Percentiles rank a stretch among this genome's conserved stretches.
Conservation (phyloP, 2,888 invertebrate species). For the Panopea generosa region DNA sequence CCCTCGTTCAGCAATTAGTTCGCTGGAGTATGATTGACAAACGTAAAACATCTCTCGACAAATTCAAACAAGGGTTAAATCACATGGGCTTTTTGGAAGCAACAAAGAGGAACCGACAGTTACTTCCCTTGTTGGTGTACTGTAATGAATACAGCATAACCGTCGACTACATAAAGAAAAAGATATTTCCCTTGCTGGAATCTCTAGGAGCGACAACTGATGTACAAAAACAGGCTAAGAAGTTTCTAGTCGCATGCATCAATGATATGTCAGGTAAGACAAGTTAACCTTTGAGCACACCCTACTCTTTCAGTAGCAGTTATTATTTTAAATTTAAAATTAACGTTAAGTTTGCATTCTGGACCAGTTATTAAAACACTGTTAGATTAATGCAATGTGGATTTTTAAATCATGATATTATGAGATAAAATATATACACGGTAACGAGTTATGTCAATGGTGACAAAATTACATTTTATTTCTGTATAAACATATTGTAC, state of each 20-base stretch:
- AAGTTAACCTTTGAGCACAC: no score
- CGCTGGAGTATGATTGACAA: slow-evolving; percentile 60
- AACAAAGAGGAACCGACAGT: slow-evolving; percentile 28
- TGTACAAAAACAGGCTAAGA: slow-evolving; percentile 26
- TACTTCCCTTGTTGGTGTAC: slow-evolving; percentile 55
- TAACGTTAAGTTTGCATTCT: no score
- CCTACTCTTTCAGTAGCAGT: no score
- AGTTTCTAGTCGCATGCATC: slow-evolving; percentile 31
- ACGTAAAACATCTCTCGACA: slow-evolving; percentile 51
- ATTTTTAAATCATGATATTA: no score
- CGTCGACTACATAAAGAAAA: slow-evolving; percentile 43
- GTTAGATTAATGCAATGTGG: no score
- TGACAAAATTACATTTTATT: no score
- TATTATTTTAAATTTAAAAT: no score
- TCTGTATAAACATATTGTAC: no score
- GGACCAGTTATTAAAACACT: no score
- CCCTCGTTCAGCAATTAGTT: slow-evolving; percentile 47
- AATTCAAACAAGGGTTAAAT: slow-evolving; percentile 48
- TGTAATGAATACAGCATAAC: slow-evolving; percentile 50
- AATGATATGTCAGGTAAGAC: slow-evolving; percentile 44
- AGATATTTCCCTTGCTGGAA: slow-evolving; percentile 32
- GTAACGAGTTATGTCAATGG: no score
- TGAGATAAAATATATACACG: no score
- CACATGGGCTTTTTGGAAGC: slow-evolving; percentile 50
- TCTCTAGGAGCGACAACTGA: slow-evolving; percentile 29